Evolutionary conservation across 2,888 invertebrate species (phyloP).

Genomic region (Zele albiditarsus): DNA sequence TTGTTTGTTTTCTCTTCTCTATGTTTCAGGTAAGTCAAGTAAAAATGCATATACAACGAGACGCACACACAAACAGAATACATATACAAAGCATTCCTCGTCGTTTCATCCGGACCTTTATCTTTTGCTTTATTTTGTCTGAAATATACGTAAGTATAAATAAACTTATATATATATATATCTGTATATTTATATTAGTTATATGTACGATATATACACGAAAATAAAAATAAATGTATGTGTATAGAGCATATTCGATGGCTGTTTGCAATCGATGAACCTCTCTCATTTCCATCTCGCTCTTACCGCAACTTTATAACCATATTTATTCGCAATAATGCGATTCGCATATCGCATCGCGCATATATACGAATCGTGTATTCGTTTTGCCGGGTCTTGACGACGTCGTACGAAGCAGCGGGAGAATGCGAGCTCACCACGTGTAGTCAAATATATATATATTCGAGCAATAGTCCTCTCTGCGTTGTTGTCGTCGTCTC

Average conservation of each 20-base stretch:
- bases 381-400: slow-evolving; percentile 51
- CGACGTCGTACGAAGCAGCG: slow-evolving; percentile 32
- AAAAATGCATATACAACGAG: neutral
- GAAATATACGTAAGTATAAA: slow-evolving; percentile 4
- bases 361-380: slow-evolving; percentile 49
- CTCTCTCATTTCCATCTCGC: slow-evolving; percentile 14
- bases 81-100: neutral
- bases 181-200: neutral
- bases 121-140: slow-evolving; percentile 11
- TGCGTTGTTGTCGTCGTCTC: slow-evolving; percentile 34
- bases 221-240: slow-evolving; percentile 2
- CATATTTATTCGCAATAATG: slow-evolving; percentile 54
- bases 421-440: slow-evolving; percentile 33
- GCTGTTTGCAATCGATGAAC: slow-evolving; percentile 47
- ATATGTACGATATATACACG: neutral
- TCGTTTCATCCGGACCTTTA: neutral
- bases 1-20: slow-evolving; percentile 46
- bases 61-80: neutral
- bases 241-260: slow-evolving; percentile 15
- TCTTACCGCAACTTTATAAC: slow-evolving; percentile 54
- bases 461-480: slow-evolving; percentile 24
- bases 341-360: slow-evolving; percentile 59
- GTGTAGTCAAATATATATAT: slow-evolving; percentile 35
- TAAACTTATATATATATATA: neutral
- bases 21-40: slow-evolving; percentile 56